phyloP scores from a whole-genome alignment of 2,888 invertebrate species.

The Latrodectus hesperus region DNA sequence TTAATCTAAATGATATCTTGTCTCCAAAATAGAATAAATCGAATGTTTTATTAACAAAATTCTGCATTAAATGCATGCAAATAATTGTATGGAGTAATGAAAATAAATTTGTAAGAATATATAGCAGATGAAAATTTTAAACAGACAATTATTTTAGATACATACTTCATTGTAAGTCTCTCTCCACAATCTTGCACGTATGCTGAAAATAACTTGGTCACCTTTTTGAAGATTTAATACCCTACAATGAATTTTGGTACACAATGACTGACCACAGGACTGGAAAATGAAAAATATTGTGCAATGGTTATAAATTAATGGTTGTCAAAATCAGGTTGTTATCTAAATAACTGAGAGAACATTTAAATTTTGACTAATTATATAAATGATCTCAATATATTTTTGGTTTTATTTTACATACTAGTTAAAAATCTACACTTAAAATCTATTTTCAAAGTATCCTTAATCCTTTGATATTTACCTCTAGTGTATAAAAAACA shows the following conservation, averaged over 20 bases:
- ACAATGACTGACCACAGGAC: conserved; percentile 82
- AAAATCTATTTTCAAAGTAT: too few relatives aligned
- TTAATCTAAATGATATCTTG: too few relatives aligned
- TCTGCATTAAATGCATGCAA: too few relatives aligned
- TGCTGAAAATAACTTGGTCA: conserved; percentile 83
- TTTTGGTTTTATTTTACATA: neutral
- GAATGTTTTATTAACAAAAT: too few relatives aligned
- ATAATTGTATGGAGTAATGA: too few relatives aligned
- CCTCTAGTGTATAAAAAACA: too few relatives aligned
- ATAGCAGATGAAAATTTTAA: too few relatives aligned
- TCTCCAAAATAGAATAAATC: too few relatives aligned
- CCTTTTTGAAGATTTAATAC: conserved; percentile 83
- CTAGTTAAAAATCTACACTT: neutral
- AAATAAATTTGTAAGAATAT: too few relatives aligned
- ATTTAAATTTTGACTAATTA: neutral
- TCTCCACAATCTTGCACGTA: conserved; percentile 85
- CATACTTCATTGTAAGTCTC: conserved; percentile 83
- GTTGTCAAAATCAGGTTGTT: neutral
- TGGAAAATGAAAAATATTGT: conserved; percentile 43
- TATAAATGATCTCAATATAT: neutral
- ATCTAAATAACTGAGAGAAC: too few relatives aligned
- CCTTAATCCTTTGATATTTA: too few relatives aligned
- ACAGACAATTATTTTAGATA: neutral
- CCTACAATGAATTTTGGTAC: conserved; percentile 85
- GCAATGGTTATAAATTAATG: too few relatives aligned